Base-by-base conservation (phyloP, 2,888 invertebrate genomes). In the Callosobruchus maculatus region DNA sequence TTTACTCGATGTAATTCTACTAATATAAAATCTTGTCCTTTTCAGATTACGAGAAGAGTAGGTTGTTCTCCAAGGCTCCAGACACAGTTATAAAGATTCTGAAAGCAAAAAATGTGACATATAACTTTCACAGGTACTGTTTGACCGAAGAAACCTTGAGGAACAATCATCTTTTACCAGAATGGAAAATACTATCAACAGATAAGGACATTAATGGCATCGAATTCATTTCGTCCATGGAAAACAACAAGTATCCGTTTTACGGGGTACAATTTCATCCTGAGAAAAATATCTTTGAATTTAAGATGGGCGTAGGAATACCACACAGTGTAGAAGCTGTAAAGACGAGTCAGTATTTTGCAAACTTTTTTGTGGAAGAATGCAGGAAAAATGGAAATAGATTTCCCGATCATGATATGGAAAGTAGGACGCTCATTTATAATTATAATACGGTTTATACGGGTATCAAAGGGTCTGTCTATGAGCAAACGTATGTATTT, bases 251-350 rank as follows among this genome's bases (percentile, higher is more conserved):
- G 83, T 93, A 90, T 82, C 97, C 97, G 9, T 92, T 97, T 83
- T 97, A 93, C 85, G 82, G 93, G 0, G 88, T 93, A 0, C 97
- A 97, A 86, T 97, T 95, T 87, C 98, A 98, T 84, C 97, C 97
- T 0, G 98, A 98, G 86, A 96, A 97, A 83, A 92, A 91, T 82
- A 87, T 91, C 0, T 97, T 92, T 83, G 96, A 96, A 86, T 96
- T 93, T 93, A 90, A 89, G 72, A 80, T 81, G 26, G 89, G 86
- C 9, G 89, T 88, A 73, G 86, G 88, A 0, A 91, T 95, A 76
- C 91, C 93, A 0, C 96, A 96, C 82, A 88, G 90, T 0, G 72
- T 82, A 0, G 87, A 91, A 20, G 93, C 95, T 0, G 87, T 94
- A 0, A 87, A 88, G 81, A 89, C 91, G 0, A 89, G 92, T 18